Base-by-base conservation (phyloP, 2,113 vertebrate species). In the Theristicus caerulescens region DNA sequence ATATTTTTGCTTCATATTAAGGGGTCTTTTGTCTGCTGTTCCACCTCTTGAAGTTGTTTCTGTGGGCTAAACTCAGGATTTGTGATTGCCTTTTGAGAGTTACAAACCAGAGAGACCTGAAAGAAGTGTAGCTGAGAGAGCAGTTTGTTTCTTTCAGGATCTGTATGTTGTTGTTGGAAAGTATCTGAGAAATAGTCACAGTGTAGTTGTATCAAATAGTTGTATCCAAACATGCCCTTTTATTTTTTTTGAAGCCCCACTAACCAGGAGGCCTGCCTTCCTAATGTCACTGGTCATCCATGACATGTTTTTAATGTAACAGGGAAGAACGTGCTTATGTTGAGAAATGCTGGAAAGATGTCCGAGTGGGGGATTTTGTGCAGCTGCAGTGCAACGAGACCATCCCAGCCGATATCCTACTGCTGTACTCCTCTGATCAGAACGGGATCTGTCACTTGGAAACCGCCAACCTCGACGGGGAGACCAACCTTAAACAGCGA, bases 401-500 rank as follows among this genome's bases (percentile, higher is more conserved):
- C 61, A 92, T 99, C 88, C 99, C 99, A 10, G 99, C 99, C 4
- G 99, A 99, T 65, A 98, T 99, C 36, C 98, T 99, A 17, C 98
- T 99, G 62, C 97, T 99, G 46, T 91, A 98, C 62, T 99, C 99
- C 69, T 99, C 99, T 0, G 99, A 99, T 90, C 98, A 98, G 88
- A 98, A 97, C 0, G 98, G 99, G 6, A 96, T 99, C 95, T 99
- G 99, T 95, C 98, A 98, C 97, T 96, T 99, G 72, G 99, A 99
- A 86, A 99, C 99, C 0, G 97, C 99, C 96, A 99, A 98, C 91
- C 97, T 99, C 16, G 99, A 99, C 5, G 99, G 99, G 54, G 99
- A 99, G 96, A 99, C 99, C 72, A 99, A 99, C 97, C 98, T 99
- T 42, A 99, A 99, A n/a, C 99, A 99, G 94, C 98, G 99, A 76